These are phyloP conservation scores for Oxyura jamaicensis DNA, from an alignment of 2,113 vertebrate species.

Conservation along the genomic window DNA sequence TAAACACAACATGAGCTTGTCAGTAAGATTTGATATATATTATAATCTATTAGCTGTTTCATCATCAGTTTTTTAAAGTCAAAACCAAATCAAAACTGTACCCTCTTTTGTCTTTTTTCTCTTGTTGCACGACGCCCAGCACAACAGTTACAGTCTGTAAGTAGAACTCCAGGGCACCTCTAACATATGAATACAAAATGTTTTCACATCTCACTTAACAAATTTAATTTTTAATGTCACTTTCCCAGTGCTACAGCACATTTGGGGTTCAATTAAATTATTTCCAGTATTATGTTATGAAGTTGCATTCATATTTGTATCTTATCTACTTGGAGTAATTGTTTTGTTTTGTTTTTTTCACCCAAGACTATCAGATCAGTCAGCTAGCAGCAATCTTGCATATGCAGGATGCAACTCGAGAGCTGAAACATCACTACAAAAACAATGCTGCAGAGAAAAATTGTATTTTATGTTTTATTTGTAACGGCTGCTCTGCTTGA, in stretches of 20 bases:
- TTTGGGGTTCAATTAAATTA: background rate
- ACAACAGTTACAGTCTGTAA: background rate
- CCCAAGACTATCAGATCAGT: background rate
- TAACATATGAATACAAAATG: background rate
- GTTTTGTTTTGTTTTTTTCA: background rate
- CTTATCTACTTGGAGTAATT: background rate
- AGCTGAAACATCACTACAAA: background rate
- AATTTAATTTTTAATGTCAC: background rate
- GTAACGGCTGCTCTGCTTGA: background rate
- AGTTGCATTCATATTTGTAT: background rate
- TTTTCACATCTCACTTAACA: background rate
- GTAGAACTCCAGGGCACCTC: accelerated
- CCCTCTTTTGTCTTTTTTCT: background rate
- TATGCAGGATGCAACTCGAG: background rate
- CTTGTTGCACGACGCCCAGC: background rate
- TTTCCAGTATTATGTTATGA: background rate
- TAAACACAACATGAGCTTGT: background rate
- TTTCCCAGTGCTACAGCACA: background rate
- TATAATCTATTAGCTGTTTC: background rate
- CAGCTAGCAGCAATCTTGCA: background rate
- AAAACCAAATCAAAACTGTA: background rate
- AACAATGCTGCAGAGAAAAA: background rate
- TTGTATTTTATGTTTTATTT: background rate
- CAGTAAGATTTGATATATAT: background rate
- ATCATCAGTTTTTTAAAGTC: background rate